Conservation (phyloP, 1,140 invertebrate genomes). For the Frieseomelitta varia region DNA sequence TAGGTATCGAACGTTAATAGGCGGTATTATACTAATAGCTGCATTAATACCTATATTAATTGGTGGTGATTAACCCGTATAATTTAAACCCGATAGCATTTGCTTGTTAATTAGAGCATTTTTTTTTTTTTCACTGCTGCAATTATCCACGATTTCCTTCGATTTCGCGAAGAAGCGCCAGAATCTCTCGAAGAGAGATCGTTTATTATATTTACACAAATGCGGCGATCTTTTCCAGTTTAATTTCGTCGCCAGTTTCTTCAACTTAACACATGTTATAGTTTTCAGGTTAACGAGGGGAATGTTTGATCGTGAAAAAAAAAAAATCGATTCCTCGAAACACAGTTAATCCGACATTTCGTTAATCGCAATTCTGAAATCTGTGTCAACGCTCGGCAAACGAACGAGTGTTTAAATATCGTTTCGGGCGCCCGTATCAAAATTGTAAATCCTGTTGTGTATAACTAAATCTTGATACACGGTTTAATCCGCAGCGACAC, state of each 20-base stretch:
- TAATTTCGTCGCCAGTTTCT: neutral
- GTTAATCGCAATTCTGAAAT: neutral
- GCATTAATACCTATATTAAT: too few species aligned
- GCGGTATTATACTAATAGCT: too few species aligned
- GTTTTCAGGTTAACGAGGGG: neutral
- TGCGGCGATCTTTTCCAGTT: neutral
- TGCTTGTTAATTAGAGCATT: neutral
- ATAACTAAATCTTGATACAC: neutral
- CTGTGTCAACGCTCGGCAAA: neutral
- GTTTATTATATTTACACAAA: neutral
- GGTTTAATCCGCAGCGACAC: neutral
- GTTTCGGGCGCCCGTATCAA: neutral
- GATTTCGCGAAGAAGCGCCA: too few species aligned
- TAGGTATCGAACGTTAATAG: too few species aligned
- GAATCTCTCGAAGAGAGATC: too few species aligned
- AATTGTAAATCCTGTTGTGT: neutral
- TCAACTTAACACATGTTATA: neutral
- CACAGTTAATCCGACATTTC: neutral
- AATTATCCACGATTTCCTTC: neutral
- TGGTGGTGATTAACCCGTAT: too few species aligned
- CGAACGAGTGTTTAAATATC: neutral
- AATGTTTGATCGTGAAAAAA: neutral
- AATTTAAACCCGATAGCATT: too few species aligned
- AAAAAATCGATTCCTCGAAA: too few species aligned
- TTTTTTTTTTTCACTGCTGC: neutral